These are phyloP conservation scores for Hypocryptadius cinnamomeus DNA, from an alignment of 2,113 vertebrate genomes.

Conservation along the genomic window DNA sequence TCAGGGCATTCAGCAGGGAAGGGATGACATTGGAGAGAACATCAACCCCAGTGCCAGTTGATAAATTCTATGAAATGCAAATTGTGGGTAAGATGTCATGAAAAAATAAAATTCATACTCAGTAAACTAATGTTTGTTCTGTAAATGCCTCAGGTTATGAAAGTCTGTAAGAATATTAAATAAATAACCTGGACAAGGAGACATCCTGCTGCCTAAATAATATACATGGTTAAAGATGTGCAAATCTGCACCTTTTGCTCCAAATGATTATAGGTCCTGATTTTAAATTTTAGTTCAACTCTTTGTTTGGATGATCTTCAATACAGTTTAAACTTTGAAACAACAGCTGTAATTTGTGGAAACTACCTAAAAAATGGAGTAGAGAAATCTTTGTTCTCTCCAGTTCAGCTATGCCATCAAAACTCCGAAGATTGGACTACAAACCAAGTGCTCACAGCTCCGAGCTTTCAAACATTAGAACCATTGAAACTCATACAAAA, in stretches of 20 bases:
- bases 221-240: neutral
- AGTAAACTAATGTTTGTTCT: neutral
- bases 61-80: conserved; percentile 52
- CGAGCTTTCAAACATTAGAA: neutral
- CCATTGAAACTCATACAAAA: neutral
- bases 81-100: neutral
- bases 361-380: neutral
- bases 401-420: neutral
- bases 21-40: conserved; percentile 79
- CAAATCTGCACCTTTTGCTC: neutral
- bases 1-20: conserved; percentile 80
- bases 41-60: conserved; percentile 63
- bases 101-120: neutral
- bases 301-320: neutral
- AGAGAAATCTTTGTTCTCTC: neutral
- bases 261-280: neutral
- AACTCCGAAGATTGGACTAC: neutral
- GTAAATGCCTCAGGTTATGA: neutral
- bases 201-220: neutral
- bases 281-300: neutral
- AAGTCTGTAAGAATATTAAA: neutral
- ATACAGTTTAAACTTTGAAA: neutral
- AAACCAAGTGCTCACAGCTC: neutral
- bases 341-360: neutral
- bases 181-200: neutral